Conservation (phyloP, 2,888 invertebrate species). For the Eumerus sabulonum region DNA sequence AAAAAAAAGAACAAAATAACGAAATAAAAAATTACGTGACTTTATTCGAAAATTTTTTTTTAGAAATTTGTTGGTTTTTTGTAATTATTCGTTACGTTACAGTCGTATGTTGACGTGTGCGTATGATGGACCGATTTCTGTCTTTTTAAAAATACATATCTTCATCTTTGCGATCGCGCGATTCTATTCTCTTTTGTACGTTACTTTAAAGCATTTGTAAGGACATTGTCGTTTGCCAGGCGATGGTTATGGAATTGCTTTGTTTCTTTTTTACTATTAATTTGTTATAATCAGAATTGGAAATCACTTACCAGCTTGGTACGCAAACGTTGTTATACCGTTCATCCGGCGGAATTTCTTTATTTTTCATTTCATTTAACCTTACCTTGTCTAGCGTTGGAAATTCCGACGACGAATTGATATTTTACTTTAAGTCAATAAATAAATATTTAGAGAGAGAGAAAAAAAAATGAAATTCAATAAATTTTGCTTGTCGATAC, state of each 20-base stretch:
- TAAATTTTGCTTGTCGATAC: background rate
- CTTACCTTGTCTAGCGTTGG: slow-evolving; percentile 76
- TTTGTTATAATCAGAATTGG: slow-evolving; percentile 68
- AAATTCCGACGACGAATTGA: slow-evolving; percentile 70
- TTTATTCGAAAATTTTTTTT: slow-evolving; percentile 24
- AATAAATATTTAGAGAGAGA: slow-evolving; percentile 10
- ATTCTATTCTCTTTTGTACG: slow-evolving; percentile 69
- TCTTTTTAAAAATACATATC: slow-evolving; percentile 44
- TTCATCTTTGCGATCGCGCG: slow-evolving; percentile 71
- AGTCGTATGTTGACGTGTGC: slow-evolving; percentile 78
- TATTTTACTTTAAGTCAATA: slow-evolving; percentile 4
- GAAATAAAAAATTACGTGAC: slow-evolving; percentile 65
- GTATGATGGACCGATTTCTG: slow-evolving; percentile 63
- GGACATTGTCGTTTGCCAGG: slow-evolving; percentile 1
- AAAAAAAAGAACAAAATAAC: slow-evolving; percentile 63
- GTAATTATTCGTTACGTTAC: slow-evolving; percentile 64
- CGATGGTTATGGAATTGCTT: too few relatives aligned
- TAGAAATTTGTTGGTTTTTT: slow-evolving; percentile 68
- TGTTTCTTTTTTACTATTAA: slow-evolving; percentile 65
- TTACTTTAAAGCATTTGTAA: too few relatives aligned
- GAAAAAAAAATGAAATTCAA: slow-evolving; percentile 2
- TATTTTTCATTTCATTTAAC: slow-evolving; percentile 67
- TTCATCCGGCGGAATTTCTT: slow-evolving; percentile 75
- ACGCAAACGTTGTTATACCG: slow-evolving; percentile 78
- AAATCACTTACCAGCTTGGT: slow-evolving; percentile 77